A percentile compares a stretch with the other conserved stretches of the same genome.
phyloP scores from a whole-genome alignment of 1,140 invertebrate genomes.

The Zaprionus capensis region DNA sequence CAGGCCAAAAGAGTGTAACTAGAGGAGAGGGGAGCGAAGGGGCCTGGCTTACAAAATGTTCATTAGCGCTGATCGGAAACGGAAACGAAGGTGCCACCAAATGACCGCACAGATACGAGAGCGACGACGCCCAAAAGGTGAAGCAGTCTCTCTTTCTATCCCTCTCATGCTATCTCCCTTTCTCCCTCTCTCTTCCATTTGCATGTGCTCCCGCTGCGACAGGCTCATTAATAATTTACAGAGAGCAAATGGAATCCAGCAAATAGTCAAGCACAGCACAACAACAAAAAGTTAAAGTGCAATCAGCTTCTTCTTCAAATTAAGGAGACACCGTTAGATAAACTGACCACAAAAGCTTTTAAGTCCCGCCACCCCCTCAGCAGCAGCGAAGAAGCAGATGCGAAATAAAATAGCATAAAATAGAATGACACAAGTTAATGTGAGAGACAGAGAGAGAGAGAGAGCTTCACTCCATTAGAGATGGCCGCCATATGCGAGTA shows the following conservation, averaged over 20 bases:
- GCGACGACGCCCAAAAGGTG: not conserved
- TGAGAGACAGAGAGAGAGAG: constrained; percentile 13
- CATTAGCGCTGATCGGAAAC: constrained; percentile 74
- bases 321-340: constrained; percentile 41
- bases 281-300: constrained; percentile 56
- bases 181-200: constrained; percentile 35
- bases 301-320: constrained; percentile 67
- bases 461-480: constrained; percentile 19
- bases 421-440: constrained; percentile 70
- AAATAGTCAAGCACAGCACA: not conserved
- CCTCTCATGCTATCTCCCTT: not conserved
- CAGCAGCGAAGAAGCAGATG: not conserved
- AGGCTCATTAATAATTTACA: constrained; percentile 67
- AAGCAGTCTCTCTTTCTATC: not conserved
- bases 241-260: constrained; percentile 50
- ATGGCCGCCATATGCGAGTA: constrained; percentile 17
- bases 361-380: constrained; percentile 29
- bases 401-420: constrained; percentile 43
- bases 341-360: constrained; percentile 70
- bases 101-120: constrained; percentile 41
- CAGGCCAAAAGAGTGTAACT: constrained; percentile 20
- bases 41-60: constrained; percentile 63
- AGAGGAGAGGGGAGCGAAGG: not conserved
- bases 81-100: constrained; percentile 50
- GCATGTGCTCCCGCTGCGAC: constrained; percentile 33